Percentiles rank a stretch among this genome's conserved stretches.
Evolutionary conservation across 2,888 invertebrate genomes (phyloP).

Genomic region (Coecobrya sp.): DNA sequence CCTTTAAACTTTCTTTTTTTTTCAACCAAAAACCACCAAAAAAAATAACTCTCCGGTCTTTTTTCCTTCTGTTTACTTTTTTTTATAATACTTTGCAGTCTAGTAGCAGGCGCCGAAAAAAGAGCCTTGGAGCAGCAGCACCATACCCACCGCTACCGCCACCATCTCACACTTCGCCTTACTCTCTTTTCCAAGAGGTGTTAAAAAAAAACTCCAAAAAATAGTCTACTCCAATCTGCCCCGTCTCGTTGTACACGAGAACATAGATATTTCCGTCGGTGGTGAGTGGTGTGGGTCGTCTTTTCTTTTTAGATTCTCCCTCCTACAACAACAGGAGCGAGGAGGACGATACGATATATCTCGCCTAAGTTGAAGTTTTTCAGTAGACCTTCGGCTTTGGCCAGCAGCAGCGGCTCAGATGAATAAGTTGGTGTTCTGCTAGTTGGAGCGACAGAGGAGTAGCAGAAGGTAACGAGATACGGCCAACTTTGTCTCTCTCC

Average conservation of each 20-base stretch:
- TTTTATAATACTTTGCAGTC: not conserved
- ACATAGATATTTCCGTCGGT: conserved; percentile 35
- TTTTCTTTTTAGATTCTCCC: conserved; percentile 69
- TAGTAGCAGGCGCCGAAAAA: not conserved
- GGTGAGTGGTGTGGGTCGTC: not conserved
- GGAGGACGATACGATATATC: conserved; percentile 15
- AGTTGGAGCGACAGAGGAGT: conserved; percentile 33
- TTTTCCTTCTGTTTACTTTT: too few species aligned
- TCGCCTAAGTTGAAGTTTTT: too few species aligned
- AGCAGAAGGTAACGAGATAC: conserved; percentile 48
- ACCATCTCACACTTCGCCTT: not conserved
- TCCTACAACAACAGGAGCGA: conserved; percentile 47
- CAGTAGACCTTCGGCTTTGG: too few species aligned
- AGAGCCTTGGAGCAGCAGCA: too few species aligned
- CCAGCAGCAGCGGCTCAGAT: not conserved
- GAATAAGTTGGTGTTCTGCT: not conserved
- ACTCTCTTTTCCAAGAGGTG: not conserved
- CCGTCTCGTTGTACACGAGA: not conserved
- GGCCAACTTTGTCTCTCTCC: conserved; percentile 12
- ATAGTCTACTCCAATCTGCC: not conserved
- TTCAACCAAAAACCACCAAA: too few species aligned
- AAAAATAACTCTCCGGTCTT: too few species aligned
- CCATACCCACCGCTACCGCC: conserved; percentile 25
- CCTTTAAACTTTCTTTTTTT: too few species aligned
- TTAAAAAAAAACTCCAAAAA: not conserved